Evolutionary conservation across 2,113 vertebrate species (phyloP).

Genomic region (Tonatia bakeri): DNA sequence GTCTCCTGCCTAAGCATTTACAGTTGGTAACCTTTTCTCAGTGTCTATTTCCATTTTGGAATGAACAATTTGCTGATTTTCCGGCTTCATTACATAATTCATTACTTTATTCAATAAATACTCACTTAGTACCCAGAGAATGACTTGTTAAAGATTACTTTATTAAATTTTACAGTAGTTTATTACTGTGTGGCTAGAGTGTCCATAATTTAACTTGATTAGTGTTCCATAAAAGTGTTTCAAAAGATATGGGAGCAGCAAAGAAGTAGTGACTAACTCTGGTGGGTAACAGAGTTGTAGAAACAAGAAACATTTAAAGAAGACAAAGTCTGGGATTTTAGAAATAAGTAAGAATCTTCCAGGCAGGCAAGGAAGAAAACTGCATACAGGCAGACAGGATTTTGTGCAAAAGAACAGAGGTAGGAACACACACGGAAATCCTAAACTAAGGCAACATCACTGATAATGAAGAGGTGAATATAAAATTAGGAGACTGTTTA

Average conservation of each 20-base stretch:
- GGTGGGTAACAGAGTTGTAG: neutral
- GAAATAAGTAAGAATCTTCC: neutral
- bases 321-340: neutral
- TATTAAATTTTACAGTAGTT: neutral
- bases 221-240: neutral
- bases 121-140: neutral
- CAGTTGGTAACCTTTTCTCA: neutral
- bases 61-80: neutral
- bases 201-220: neutral
- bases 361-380: neutral
- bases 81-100: neutral
- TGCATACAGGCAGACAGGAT: neutral
- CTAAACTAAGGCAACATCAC: neutral
- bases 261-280: neutral
- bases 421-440: neutral
- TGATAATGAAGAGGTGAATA: neutral
- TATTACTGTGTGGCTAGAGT: neutral
- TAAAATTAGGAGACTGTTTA: neutral
- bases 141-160: neutral
- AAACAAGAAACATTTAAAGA: neutral
- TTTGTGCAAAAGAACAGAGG: neutral
- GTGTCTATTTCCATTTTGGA: neutral
- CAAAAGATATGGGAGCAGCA: neutral
- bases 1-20: neutral
- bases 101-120: constrained; percentile 14